Conservation (phyloP, 2,113 vertebrate genomes). For the Phyllostomus hastatus region DNA sequence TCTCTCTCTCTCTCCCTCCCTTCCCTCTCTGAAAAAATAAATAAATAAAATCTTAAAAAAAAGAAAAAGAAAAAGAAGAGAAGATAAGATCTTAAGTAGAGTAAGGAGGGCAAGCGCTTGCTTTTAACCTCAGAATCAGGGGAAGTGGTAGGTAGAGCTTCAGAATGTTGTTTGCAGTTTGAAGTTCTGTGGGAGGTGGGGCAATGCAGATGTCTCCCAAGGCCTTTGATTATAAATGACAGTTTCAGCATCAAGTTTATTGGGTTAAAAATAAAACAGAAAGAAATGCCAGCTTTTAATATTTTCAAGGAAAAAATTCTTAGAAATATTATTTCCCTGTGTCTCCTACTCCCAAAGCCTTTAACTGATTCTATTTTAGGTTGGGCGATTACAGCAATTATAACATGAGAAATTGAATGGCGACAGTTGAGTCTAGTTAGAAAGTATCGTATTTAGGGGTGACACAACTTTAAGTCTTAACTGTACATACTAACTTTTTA, state of each 20-base stretch:
- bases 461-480: background rate
- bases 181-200: background rate
- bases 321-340: background rate
- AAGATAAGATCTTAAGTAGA: conserved; percentile 62
- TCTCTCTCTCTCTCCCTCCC: too few relatives aligned
- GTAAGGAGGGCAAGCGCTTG: background rate
- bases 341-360: background rate
- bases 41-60: too few relatives aligned
- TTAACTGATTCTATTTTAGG: background rate
- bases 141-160: conserved; percentile 57
- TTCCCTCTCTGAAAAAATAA: too few relatives aligned
- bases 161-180: conserved; percentile 19
- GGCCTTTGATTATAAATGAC: background rate
- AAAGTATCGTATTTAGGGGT: background rate
- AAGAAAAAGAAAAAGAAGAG: conserved; percentile 56
- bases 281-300: background rate
- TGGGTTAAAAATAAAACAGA: background rate
- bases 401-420: background rate
- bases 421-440: background rate
- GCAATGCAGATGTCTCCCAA: background rate
- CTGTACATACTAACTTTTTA: background rate
- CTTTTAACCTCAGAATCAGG: conserved; percentile 48
- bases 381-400: background rate
- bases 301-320: background rate
- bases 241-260: background rate